Evolutionary conservation across 1,140 invertebrate species (phyloP).

Genomic region (Lasioglossum baleicum): DNA sequence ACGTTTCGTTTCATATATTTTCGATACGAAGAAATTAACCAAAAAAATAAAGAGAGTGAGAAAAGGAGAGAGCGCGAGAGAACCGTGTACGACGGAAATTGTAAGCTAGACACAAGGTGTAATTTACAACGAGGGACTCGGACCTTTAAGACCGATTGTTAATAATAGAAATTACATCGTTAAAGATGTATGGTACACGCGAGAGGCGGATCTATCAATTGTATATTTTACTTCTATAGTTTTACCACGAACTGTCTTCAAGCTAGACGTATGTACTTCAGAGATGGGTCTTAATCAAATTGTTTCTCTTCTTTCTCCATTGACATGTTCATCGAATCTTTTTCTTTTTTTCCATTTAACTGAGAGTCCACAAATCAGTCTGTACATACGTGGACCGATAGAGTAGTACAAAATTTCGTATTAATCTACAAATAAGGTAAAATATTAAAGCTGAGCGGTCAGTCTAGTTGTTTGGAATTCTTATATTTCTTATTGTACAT

Average conservation of each 20-base stretch:
- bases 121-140: constrained; percentile 16
- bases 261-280: constrained; percentile 17
- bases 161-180: constrained; percentile 28
- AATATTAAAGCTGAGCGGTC: constrained; percentile 30
- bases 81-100: constrained; percentile 3
- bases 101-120: constrained; percentile 16
- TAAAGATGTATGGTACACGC: constrained; percentile 16
- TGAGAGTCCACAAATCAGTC: background rate
- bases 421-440: constrained; percentile 10
- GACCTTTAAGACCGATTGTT: constrained; percentile 15
- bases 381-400: constrained; percentile 25
- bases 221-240: constrained; percentile 55
- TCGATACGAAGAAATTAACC: constrained; percentile 29
- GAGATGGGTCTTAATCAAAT: constrained; percentile 14
- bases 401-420: constrained; percentile 29
- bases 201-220: constrained; percentile 26
- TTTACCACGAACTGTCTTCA: constrained; percentile 40
- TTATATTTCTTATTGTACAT: constrained; percentile 22
- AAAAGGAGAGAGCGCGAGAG: background rate
- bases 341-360: background rate
- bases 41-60: background rate
- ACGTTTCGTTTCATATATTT: constrained; percentile 46
- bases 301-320: background rate
- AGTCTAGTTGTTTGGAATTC: constrained; percentile 22
- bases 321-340: background rate